A percentile compares a stretch with the other conserved stretches of the same genome.
These are phyloP conservation scores for Cariama cristata DNA, from an alignment of 2,113 vertebrate genomes.

Conservation along the genomic window DNA sequence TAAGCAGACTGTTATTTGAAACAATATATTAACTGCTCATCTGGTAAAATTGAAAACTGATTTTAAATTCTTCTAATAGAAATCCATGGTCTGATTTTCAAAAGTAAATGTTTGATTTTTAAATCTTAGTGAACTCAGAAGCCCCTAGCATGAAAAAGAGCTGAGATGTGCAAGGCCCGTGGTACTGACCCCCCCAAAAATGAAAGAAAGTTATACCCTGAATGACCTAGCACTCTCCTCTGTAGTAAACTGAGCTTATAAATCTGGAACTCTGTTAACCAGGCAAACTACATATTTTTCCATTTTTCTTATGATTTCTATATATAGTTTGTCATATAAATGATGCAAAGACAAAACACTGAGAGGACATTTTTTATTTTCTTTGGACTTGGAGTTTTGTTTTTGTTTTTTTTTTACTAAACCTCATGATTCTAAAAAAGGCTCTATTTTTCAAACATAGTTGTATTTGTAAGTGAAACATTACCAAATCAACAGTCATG, in stretches of 20 bases:
- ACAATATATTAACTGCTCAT: not conserved
- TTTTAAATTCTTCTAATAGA: not conserved
- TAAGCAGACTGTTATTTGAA: not conserved
- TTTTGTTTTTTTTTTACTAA: not conserved
- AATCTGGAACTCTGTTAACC: not conserved
- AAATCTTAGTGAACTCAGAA: not conserved
- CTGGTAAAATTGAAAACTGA: not conserved
- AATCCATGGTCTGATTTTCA: not conserved
- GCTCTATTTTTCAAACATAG: not conserved
- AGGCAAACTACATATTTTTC: not conserved
- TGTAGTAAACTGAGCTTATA: not conserved
- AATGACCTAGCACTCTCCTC: not conserved
- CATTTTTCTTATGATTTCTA: not conserved
- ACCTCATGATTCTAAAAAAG: not conserved
- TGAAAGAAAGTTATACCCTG: not conserved
- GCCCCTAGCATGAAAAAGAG: not conserved
- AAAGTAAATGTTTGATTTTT: not conserved
- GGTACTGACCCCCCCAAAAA: not conserved
- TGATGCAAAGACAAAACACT: not conserved
- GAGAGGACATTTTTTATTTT: not conserved
- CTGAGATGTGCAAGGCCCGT: not conserved
- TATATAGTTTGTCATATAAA: not conserved
- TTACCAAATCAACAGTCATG: not conserved
- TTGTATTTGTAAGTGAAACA: not conserved
- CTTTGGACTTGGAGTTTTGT: not conserved